phyloP scores from a whole-genome alignment of 1,140 invertebrate species.

The Brachionus plicatilis region DNA sequence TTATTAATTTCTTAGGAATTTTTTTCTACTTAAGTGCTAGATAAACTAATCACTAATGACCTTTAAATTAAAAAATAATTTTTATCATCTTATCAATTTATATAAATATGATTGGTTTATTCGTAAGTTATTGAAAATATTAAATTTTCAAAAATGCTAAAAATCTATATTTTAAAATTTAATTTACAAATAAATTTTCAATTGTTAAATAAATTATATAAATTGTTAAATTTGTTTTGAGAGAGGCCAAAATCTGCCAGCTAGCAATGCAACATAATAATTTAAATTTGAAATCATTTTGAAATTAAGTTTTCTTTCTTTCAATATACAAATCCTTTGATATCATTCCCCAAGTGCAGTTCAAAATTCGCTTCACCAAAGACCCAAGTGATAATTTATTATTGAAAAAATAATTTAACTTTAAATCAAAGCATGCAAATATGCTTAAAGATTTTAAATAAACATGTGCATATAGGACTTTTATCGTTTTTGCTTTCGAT shows the following conservation, averaged over 20 bases:
- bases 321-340: neutral
- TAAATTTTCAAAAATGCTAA: neutral
- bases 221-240: slow-evolving; percentile 27
- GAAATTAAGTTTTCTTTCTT: neutral
- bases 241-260: neutral
- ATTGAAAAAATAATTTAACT: neutral
- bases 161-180: neutral
- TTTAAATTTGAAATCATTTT: neutral
- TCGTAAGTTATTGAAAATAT: neutral
- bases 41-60: too few species aligned
- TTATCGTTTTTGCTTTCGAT: neutral
- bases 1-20: too few species aligned
- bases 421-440: slow-evolving; percentile 18
- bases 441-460: neutral
- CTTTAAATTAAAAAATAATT: too few species aligned
- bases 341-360: neutral
- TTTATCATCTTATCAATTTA: too few species aligned
- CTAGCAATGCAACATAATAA: neutral
- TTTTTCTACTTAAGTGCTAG: too few species aligned
- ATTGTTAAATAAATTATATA: too few species aligned
- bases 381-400: slow-evolving; percentile 16
- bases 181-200: neutral
- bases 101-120: too few species aligned
- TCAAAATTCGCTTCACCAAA: neutral
- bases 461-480: slow-evolving; percentile 31